phyloP scores from a whole-genome alignment of 2,113 vertebrate genomes.

The Myotis yumanensis region DNA sequence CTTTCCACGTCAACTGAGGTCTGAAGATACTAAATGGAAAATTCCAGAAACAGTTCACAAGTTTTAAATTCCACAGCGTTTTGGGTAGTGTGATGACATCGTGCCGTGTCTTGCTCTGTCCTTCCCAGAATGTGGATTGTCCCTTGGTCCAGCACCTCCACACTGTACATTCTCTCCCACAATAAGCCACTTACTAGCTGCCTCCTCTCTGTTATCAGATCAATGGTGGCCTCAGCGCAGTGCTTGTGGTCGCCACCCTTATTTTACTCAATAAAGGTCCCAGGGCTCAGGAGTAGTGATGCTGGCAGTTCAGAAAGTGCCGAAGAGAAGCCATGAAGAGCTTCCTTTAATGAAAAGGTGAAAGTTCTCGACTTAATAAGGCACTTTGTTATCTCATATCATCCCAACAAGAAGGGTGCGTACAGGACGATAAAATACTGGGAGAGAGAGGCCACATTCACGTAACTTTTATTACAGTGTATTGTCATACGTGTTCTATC shows the following conservation, averaged over 20 bases:
- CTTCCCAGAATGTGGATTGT: neutral
- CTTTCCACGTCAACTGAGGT: neutral
- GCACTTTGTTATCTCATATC: neutral
- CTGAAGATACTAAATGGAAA: too few species aligned
- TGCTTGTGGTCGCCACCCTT: neutral
- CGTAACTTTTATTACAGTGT: neutral
- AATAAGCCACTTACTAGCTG: neutral
- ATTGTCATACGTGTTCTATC: too few species aligned
- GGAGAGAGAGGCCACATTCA: neutral
- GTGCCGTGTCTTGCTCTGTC: fast-evolving
- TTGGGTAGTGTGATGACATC: neutral
- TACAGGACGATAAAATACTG: neutral
- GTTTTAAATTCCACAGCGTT: neutral
- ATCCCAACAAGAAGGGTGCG: neutral
- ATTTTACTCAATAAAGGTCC: neutral
- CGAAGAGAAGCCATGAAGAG: neutral
- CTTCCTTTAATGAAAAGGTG: neutral
- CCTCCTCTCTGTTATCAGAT: neutral
- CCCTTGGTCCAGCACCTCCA: neutral
- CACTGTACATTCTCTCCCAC: neutral
- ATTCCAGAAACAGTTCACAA: neutral
- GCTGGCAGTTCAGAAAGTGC: neutral
- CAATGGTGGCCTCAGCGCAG: fast-evolving
- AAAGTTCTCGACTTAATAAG: neutral
- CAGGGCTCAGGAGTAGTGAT: neutral